Evolutionary conservation across 2,113 vertebrate species (phyloP), one percentile per base, ranked within the genome.

Genomic region (Rhinichthys klamathensis): DNA sequence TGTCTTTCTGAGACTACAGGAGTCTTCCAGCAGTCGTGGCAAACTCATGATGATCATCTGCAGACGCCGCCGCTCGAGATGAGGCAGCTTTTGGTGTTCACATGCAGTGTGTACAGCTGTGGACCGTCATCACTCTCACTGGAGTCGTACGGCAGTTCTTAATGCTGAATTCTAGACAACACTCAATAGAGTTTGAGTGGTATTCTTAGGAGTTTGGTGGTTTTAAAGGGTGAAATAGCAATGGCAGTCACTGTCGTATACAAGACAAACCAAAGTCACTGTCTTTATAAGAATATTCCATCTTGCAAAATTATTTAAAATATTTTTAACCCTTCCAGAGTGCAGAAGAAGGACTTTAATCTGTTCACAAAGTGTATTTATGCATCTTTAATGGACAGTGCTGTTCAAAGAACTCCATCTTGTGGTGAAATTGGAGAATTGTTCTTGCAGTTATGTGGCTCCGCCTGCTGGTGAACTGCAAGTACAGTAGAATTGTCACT

Each of bases 1-100:
- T 91, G 8, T 92, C 94, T 0, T 95, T 95, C 89, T 95, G 89
- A 95, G 16, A n/a, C 41, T 69, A 32, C 44, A 54, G 38, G 54
- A 27, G 21, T 12, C 21, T 51, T 32, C 13, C 13, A 73, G 11
- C 46, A 27, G 3, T 18, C 16, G 7, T 9, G 25, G 49, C 15
- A 80, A 56, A 23, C 63, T 72, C 46, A 3, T 41, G 32, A 70
- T 35, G 51, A 18, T 70, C 21, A 38, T 74, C 75, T 60, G 51
- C 56, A 49, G 38, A 60, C 2, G 38, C 49, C n/a, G 49, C 18
- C 76, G 46, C 76, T n/a, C 11, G 1, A n/a, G 76, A 23, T 30
- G 23, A 30, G 4, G n/a, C 44, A 15, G 21, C 38, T 41, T 58
- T 10, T 41, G 56, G n/a, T 30, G 38, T 18, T 63, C 13, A 25